Base-by-base conservation (phyloP, 2,797 vertebrate genomes). In the Spea hammondii region DNA sequence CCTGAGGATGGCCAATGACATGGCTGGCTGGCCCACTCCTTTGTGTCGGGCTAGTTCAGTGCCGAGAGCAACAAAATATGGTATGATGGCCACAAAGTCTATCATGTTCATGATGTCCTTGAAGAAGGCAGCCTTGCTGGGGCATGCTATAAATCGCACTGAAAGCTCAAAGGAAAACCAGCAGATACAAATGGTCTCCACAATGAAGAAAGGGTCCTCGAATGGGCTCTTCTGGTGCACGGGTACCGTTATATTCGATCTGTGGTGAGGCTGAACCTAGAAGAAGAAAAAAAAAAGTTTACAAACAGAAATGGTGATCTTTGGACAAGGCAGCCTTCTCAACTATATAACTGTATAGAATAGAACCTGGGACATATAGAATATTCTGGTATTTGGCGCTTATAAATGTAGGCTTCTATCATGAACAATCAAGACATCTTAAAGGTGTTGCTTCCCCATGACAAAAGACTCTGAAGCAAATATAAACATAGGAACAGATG, bases 41-140 rank as follows among this genome's bases (percentile, higher is more conserved):
- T 91, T 92, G 87, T 95, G 92, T 70, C 91, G 93, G 17, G 92
- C 93, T 75, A 98, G 88, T 91, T 98, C 96, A 0, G 96, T 96
- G 84, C 95, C 95, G 74, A 98, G 83, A 0, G 96, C 95, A 83
- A 98, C 94, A 46, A 97, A 98, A 82, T 95, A 98, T 3, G 96
- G 96, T 72, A 97, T 89, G 88, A 98, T 98, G 84, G 96, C 96
- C 71, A 97, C 93, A 78, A 97, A 96, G 89, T 98, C 96, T 60
- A 98, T 98, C 80, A 95, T 92, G 91, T 98, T 98, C 96, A 98
- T 98, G 86, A 96, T 92, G 32, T 96, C 94, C 85, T 96, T 96
- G 89, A 97, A 97, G 88, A 98, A 97, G 11, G 85, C 84, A 0
- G 89, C 72, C 85, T 98, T 98, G 90, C 90, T 96, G 0, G 96